Conservation (phyloP, 2,113 vertebrate genomes). For the Myotis yumanensis region DNA sequence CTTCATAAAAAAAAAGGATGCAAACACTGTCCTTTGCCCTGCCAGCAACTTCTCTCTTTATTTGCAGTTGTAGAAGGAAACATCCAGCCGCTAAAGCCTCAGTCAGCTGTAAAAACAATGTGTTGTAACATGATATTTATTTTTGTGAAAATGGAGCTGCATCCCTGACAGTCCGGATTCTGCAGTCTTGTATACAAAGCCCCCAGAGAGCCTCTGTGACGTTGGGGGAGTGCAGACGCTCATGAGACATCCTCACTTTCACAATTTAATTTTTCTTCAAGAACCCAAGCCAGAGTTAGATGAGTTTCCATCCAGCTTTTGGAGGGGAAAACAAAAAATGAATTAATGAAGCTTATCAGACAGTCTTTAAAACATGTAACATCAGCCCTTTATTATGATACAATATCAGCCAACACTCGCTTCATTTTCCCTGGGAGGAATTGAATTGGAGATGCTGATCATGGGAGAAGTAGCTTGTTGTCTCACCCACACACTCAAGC, state of each 20-base stretch:
- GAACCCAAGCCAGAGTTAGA: background rate
- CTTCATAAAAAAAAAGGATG: constrained; percentile 74
- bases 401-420: constrained; percentile 16
- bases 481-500: background rate
- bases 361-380: constrained; percentile 20
- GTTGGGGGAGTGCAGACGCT: background rate
- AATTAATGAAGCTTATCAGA: constrained; percentile 43
- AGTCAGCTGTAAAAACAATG: constrained; percentile 68
- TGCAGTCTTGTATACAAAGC: background rate
- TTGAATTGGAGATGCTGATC: background rate
- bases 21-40: constrained; percentile 71
- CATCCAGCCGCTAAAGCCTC: constrained; percentile 42
- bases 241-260: constrained; percentile 29
- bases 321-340: constrained; percentile 21
- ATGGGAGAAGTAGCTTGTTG: background rate
- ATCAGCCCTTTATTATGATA: constrained; percentile 40
- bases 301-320: constrained; percentile 24
- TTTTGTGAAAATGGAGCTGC: constrained; percentile 53
- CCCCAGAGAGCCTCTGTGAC: background rate
- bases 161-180: background rate
- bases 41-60: constrained; percentile 68
- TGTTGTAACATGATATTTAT: constrained; percentile 38
- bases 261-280: constrained; percentile 45
- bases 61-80: constrained; percentile 70
- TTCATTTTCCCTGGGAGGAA: constrained; percentile 28